Conservation (phyloP, 2,797 vertebrate species). For the Phoxinus dragarum region DNA sequence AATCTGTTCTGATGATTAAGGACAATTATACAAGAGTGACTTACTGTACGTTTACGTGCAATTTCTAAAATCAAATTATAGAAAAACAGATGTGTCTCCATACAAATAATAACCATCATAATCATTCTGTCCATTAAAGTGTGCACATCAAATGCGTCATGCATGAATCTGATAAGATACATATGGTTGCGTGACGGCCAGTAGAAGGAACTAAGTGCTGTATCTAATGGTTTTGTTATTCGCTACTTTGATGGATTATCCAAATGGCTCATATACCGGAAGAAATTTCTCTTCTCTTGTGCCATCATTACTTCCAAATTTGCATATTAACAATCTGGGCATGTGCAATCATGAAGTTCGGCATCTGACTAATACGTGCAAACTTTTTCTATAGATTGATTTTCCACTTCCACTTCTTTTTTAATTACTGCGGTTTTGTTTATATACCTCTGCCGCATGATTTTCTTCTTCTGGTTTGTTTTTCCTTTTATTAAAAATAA, state of each 20-base stretch:
- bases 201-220: slow-evolving; percentile 3
- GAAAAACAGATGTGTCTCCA: slow-evolving; percentile 32
- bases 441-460: slow-evolving; percentile 14
- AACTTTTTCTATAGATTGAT: slow-evolving; percentile 33
- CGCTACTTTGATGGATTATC: slow-evolving; percentile 32
- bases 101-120: slow-evolving; percentile 23
- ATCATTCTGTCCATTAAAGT: slow-evolving; percentile 13
- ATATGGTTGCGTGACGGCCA: not conserved
- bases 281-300: slow-evolving; percentile 2
- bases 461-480: slow-evolving; percentile 33
- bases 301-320: slow-evolving; percentile 43
- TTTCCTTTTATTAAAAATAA: slow-evolving; percentile 51
- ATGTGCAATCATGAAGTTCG: slow-evolving; percentile 2
- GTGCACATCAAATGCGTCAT: not conserved
- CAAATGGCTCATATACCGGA: slow-evolving; percentile 15
- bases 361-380: not conserved
- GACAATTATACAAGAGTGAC: not conserved
- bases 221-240: slow-evolving; percentile 26
- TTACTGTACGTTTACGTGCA: not conserved
- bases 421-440: slow-evolving; percentile 42
- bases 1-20: not conserved
- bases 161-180: slow-evolving; percentile 2
- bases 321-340: slow-evolving; percentile 22
- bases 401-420: slow-evolving; percentile 11
- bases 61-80: not conserved